Evolutionary conservation across 2,113 vertebrate genomes (phyloP).

Genomic region (Corythoichthys intestinalis): DNA sequence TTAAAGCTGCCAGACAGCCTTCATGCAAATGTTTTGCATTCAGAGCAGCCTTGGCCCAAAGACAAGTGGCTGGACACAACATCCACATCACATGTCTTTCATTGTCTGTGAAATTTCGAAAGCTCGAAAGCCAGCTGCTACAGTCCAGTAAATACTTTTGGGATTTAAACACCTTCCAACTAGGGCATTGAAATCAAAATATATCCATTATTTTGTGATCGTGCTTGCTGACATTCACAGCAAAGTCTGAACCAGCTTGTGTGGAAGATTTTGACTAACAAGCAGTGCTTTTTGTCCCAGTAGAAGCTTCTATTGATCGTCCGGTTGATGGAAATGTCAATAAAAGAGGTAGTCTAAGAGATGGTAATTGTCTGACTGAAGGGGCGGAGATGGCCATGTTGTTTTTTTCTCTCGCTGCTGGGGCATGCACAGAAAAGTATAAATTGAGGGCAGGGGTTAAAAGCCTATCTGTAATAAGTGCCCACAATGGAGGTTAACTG

Average conservation of each 20-base stretch:
- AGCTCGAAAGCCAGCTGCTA: slow-evolving; percentile 12
- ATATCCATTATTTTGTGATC: neutral
- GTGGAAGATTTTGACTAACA: slow-evolving; percentile 64
- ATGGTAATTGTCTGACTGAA: slow-evolving; percentile 3
- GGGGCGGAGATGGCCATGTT: slow-evolving; percentile 5
- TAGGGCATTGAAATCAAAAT: slow-evolving; percentile 10
- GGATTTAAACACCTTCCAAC: neutral
- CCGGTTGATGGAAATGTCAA: slow-evolving; percentile 62
- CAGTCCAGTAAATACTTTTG: neutral
- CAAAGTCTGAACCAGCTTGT: slow-evolving; percentile 41
- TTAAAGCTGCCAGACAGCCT: slow-evolving; percentile 28
- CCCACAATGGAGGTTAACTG: slow-evolving; percentile 42
- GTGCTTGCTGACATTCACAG: slow-evolving; percentile 6
- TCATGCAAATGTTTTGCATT: slow-evolving; percentile 41
- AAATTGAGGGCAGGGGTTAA: slow-evolving; percentile 33
- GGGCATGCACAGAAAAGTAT: slow-evolving; percentile 23
- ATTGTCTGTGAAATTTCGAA: slow-evolving; percentile 25
- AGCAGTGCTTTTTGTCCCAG: slow-evolving; percentile 59
- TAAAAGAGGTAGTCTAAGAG: slow-evolving; percentile 24
- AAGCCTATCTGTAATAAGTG: slow-evolving; percentile 35
- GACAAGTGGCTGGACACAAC: slow-evolving; percentile 42
- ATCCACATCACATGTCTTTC: slow-evolving; percentile 36
- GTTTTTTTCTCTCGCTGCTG: slow-evolving; percentile 19
- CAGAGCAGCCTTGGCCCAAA: slow-evolving; percentile 14
- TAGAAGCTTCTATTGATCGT: slow-evolving; percentile 59